Evolutionary conservation across 2,888 invertebrate species (phyloP), one percentile per base, ranked within the genome.

Genomic region (Sthenelais limicola): DNA sequence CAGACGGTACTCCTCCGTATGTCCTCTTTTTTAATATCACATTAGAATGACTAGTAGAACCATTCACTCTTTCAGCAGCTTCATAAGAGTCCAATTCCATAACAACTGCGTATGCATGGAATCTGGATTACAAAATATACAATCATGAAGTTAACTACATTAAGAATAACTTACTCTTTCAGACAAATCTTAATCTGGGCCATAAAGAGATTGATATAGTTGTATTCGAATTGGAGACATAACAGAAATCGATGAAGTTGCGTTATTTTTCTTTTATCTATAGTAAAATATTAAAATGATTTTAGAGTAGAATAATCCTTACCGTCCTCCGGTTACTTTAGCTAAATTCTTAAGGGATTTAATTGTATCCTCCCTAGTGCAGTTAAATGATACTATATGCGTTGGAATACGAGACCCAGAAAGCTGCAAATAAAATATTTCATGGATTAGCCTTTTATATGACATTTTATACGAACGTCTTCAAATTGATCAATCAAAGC

Each of bases 31-130:
- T 85, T 62, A 85, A 76, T 15, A 86, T 77, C 32, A 87, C 82
- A 74, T 85, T 85, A 32, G 85, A 83, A 47, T 81, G 78, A 56
- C 80, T 82, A 28, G 72, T 69, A 18, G 66, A 69, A 18, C 78
- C 78, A 67, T 85, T 83, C 5, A 80, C 75, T 12, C 43, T 68
- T 18, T 68, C 30, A n/a, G 83, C 82, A 9, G 79, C 73, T 71
- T 87, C 86, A 76, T 84, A 87, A 2, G 82, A 78, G 70, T 87
- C 86, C 82, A 86, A 80, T 77, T 86, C 86, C 85, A 86, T 85
- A 24, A 84, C 80, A 24, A 87, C 83, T 26, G 84, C 85, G 79
- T 87, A 87, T 0, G 85, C 86, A 79, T 87, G 87, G 75, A 86
- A 87, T 62, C 87, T 87, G 79, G 24, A 32, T 9, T 30, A 74